Conservation (phyloP, 2,797 vertebrate genomes). For the Hemitrygon akajei region DNA sequence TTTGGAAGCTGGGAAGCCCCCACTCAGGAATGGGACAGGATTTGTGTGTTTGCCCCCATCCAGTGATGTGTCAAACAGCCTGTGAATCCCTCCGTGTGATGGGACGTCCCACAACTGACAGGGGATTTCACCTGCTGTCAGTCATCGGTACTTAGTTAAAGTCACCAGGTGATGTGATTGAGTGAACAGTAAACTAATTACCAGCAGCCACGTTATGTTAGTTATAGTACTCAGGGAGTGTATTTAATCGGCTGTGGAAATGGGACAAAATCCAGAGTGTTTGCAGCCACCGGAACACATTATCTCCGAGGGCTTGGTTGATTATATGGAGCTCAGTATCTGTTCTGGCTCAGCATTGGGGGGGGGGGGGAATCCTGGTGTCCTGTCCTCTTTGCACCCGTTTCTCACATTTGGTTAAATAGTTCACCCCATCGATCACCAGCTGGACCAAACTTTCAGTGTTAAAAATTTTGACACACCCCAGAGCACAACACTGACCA, state of each 20-base stretch:
- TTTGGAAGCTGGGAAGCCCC: neutral
- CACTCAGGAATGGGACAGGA: neutral
- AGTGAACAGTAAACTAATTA: neutral
- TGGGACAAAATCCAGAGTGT: neutral
- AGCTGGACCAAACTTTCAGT: slow-evolving; percentile 64
- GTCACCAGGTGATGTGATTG: neutral
- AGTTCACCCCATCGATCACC: slow-evolving; percentile 90
- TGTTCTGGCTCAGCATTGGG: slow-evolving; percentile 56
- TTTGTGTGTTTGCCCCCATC: neutral
- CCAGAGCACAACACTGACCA: neutral
- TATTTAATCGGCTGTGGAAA: neutral
- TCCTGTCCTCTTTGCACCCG: slow-evolving; percentile 87
- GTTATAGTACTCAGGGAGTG: neutral
- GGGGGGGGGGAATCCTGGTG: slow-evolving; percentile 71
- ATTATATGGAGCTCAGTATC: slow-evolving; percentile 39
- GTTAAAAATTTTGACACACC: neutral
- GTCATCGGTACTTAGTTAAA: neutral
- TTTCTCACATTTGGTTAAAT: slow-evolving; percentile 89
- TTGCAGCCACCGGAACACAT: neutral
- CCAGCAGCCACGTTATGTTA: neutral
- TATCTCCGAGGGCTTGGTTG: neutral
- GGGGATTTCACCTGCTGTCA: neutral
- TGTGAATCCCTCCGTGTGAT: neutral
- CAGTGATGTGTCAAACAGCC: neutral
- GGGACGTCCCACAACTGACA: neutral